Percentiles rank a stretch among this genome's conserved stretches.
phyloP scores from a whole-genome alignment of 2,113 vertebrate genomes.

The Istiophorus platypterus region DNA sequence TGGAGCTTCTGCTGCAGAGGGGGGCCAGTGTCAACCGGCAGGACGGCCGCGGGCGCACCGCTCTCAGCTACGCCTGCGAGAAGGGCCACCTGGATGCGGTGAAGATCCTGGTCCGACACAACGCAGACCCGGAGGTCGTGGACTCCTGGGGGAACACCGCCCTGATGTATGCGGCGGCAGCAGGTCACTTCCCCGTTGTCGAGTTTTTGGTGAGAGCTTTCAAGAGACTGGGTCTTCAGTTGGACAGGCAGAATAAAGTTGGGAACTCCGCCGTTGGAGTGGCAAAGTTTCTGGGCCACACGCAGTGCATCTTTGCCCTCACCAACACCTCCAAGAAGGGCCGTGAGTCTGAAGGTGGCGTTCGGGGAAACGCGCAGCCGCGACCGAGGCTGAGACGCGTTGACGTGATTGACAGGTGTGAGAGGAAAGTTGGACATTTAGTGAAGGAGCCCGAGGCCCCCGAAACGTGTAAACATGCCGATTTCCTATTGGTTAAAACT shows the following conservation, averaged over 20 bases:
- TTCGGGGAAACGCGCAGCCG: conserved; percentile 14
- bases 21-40: conserved; percentile 78
- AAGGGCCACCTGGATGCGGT: conserved; percentile 77
- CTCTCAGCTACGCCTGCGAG: conserved; percentile 83
- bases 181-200: conserved; percentile 73
- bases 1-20: conserved; percentile 78
- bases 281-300: conserved; percentile 81
- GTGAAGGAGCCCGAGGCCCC: conserved; percentile 25
- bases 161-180: conserved; percentile 79
- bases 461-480: conserved; percentile 1
- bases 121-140: conserved; percentile 79
- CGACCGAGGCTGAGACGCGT: neutral
- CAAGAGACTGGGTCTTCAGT: conserved; percentile 82
- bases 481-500: neutral
- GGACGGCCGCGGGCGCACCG: conserved; percentile 77
- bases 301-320: conserved; percentile 76
- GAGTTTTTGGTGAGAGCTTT: conserved; percentile 84
- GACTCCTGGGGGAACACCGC: conserved; percentile 81
- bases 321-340: conserved; percentile 51
- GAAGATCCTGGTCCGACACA: conserved; percentile 78
- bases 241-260: conserved; percentile 82
- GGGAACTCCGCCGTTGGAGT: conserved; percentile 82
- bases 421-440: conserved; percentile 34
- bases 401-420: conserved; percentile 1
- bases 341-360: conserved; percentile 7